Evolutionary conservation across 2,888 invertebrate genomes (phyloP).

Genomic region (Busseola fusca): DNA sequence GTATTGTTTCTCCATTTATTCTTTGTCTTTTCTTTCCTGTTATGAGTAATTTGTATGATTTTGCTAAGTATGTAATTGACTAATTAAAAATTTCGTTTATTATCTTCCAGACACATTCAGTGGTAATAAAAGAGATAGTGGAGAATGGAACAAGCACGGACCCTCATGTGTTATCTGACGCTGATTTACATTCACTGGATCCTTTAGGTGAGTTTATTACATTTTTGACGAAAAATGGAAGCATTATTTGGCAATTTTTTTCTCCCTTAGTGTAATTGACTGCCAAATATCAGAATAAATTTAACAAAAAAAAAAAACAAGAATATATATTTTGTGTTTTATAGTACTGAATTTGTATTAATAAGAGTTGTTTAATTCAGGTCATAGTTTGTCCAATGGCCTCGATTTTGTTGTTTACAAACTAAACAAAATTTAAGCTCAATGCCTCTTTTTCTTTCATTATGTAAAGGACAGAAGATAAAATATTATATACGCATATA

Average conservation of each 20-base stretch:
- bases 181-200: slow-evolving; percentile 93
- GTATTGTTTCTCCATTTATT: too few species aligned
- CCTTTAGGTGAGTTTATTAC: slow-evolving; percentile 89
- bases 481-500: too few species aligned
- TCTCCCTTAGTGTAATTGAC: neutral
- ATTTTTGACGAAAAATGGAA: neutral
- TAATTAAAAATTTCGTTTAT: neutral
- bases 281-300: neutral
- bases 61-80: too few species aligned
- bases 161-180: slow-evolving; percentile 91
- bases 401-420: too few species aligned
- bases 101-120: slow-evolving; percentile 76
- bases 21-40: too few species aligned
- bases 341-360: neutral
- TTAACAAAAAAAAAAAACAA: slow-evolving; percentile 12
- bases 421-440: too few species aligned
- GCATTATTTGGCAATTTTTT: neutral
- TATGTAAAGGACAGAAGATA: too few species aligned
- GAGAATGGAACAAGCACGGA: slow-evolving; percentile 93
- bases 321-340: neutral
- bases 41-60: too few species aligned
- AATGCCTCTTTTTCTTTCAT: too few species aligned
- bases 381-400: too few species aligned
- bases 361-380: neutral
- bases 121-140: slow-evolving; percentile 83